These are phyloP conservation scores for Drosophila diplacantha DNA, from an alignment of 2,888 invertebrate species.

Conservation along the genomic window DNA sequence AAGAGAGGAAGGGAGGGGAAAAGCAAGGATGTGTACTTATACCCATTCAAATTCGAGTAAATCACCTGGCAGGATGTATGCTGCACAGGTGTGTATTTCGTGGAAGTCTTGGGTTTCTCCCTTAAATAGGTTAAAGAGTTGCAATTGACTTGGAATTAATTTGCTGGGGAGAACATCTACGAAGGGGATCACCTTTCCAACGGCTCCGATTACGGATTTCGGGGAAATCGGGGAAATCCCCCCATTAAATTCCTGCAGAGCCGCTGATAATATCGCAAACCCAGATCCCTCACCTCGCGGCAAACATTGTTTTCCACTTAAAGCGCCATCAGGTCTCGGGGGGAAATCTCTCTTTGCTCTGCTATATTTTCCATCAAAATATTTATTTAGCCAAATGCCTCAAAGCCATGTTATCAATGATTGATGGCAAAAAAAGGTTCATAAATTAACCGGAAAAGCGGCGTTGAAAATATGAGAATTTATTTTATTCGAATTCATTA, in stretches of 20 bases:
- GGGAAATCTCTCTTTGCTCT: background rate
- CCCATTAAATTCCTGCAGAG: background rate
- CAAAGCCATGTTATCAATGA: constrained; percentile 37
- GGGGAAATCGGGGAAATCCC: constrained; percentile 12
- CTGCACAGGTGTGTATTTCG: background rate
- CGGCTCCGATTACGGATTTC: background rate
- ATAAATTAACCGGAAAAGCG: constrained; percentile 26
- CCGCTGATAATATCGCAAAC: constrained; percentile 19
- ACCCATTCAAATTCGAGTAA: constrained; percentile 10
- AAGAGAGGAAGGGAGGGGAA: background rate
- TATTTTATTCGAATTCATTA: constrained; percentile 45
- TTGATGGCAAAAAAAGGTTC: constrained; percentile 14
- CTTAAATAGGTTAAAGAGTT: background rate
- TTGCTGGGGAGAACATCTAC: background rate
- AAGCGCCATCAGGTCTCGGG: constrained; percentile 33
- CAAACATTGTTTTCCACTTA: constrained; percentile 64
- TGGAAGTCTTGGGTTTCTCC: background rate
- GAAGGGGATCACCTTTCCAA: background rate
- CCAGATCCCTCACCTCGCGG: constrained; percentile 21
- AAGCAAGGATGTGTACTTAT: background rate
- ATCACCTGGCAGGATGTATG: background rate
- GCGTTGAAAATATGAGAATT: constrained; percentile 25
- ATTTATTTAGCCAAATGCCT: constrained; percentile 30
- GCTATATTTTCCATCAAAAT: constrained; percentile 25
- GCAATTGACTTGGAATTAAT: background rate